Evolutionary conservation across 2,888 invertebrate species (phyloP), one percentile per base, ranked within the genome.

Genomic region (Patella pellucida): DNA sequence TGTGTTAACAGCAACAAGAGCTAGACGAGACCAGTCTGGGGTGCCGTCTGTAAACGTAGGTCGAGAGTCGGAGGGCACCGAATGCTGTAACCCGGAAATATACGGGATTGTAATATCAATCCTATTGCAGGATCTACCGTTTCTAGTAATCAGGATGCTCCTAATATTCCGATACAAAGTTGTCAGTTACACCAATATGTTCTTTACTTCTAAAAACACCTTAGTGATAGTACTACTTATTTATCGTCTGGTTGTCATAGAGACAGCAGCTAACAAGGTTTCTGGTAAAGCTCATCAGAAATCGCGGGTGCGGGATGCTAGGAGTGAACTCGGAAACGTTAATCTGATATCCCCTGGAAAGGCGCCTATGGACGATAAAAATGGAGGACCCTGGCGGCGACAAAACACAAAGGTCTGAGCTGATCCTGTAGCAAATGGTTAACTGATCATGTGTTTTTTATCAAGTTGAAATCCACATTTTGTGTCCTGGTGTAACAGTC

Each of bases 161-260:
- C 94, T 98, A 71, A 97, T 98, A 78, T 94, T 95, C 16, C 95
- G 96, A 87, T 97, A 96, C 91, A 94, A 94, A 82, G 96, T 97
- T 54, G 95, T 97, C 82, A 97, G 96, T 86, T 97, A 98, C 88
- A 97, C 97, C 94, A 97, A 97, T 90, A 95, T 97, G 81, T 98
- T 98, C 92, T 98, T 98, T 92, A 97, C 97, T 0, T 97, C 96
- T 91, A 95, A 96, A 92, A 96, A 96, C 86, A 95, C 95, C 0
- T 91, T 96, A 90, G 97, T 98, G 27, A 97, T 97, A 80, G 91
- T 96, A 1, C 92, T 98, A 0, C 96, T 97, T 89, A 92, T 96
- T 73, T 97, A 97, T 88, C 92, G 96, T 11, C 92, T 97, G 0
- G 95, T 87, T 19, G 88, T 89, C 16, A 62, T 62, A 62, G 62